These are phyloP conservation scores for Leptopilina syphax DNA, from an alignment of 2,888 invertebrate genomes.

Conservation along the genomic window DNA sequence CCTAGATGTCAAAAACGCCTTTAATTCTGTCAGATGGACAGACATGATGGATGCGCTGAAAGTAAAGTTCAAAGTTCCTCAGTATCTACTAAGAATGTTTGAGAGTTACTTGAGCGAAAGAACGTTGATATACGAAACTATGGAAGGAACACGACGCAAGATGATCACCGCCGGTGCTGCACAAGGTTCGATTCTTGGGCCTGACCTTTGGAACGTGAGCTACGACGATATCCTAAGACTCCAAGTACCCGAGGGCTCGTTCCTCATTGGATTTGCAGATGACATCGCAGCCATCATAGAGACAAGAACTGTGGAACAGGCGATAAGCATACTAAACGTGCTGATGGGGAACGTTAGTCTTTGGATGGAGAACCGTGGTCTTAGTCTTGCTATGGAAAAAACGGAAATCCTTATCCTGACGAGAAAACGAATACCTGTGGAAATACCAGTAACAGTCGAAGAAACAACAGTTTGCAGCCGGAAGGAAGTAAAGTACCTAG, in stretches of 20 bases:
- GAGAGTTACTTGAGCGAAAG: too few relatives aligned
- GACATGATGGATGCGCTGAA: too few relatives aligned
- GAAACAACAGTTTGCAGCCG: neutral
- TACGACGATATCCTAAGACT: slow-evolving; percentile 51
- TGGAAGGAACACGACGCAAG: neutral
- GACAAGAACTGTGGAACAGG: slow-evolving; percentile 37
- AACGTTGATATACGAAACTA: neutral
- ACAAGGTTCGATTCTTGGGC: neutral
- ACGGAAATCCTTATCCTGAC: slow-evolving; percentile 48
- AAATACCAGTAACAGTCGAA: neutral
- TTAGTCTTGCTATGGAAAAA: slow-evolving; percentile 50
- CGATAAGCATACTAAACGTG: slow-evolving; percentile 44
- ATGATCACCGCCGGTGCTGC: neutral
- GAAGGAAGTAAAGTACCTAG: neutral
- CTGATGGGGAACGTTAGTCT: slow-evolving; percentile 43
- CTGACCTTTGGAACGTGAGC: slow-evolving; percentile 47
- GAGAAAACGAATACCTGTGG: neutral
- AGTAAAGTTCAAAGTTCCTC: too few relatives aligned
- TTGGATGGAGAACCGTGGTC: slow-evolving; percentile 53
- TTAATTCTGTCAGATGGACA: too few relatives aligned
- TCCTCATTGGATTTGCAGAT: slow-evolving; percentile 52
- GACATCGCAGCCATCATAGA: slow-evolving; percentile 47
- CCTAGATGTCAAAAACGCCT: too few relatives aligned
- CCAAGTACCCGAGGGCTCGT: slow-evolving; percentile 45
- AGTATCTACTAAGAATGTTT: too few relatives aligned